Evolutionary conservation across 2,113 vertebrate species (phyloP).

Genomic region (Rissa tridactyla): DNA sequence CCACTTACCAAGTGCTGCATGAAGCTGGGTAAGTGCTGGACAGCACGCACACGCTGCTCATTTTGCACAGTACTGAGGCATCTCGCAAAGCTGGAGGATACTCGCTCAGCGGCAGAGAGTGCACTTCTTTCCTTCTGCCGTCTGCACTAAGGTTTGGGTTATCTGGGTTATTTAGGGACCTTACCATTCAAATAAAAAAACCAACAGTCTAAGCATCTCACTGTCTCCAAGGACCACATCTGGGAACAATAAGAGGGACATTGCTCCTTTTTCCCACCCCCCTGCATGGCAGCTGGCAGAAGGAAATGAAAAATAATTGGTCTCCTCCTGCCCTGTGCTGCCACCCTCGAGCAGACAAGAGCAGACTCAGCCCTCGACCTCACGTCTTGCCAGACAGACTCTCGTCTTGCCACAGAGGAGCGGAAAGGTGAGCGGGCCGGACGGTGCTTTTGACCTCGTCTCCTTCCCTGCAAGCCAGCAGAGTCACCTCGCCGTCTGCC

Average conservation of each 20-base stretch:
- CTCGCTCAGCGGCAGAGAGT: background rate
- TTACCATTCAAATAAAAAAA: background rate
- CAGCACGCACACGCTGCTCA: accelerated
- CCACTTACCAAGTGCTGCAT: background rate
- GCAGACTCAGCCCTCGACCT: background rate
- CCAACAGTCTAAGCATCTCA: background rate
- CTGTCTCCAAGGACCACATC: background rate
- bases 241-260: background rate
- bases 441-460: background rate
- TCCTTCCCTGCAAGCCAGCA: background rate
- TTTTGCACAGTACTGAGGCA: background rate
- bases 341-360: background rate
- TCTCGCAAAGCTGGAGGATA: background rate
- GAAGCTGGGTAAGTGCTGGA: background rate
- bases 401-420: background rate
- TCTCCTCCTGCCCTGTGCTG: background rate
- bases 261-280: accelerated
- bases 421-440: background rate
- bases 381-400: background rate
- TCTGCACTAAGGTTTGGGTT: background rate
- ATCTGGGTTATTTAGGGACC: background rate
- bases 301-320: background rate
- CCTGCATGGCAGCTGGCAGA: background rate
- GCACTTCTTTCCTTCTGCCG: background rate
- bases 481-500: background rate